Base-by-base conservation (phyloP, 2,113 vertebrate genomes). In the Gulo gulo region DNA sequence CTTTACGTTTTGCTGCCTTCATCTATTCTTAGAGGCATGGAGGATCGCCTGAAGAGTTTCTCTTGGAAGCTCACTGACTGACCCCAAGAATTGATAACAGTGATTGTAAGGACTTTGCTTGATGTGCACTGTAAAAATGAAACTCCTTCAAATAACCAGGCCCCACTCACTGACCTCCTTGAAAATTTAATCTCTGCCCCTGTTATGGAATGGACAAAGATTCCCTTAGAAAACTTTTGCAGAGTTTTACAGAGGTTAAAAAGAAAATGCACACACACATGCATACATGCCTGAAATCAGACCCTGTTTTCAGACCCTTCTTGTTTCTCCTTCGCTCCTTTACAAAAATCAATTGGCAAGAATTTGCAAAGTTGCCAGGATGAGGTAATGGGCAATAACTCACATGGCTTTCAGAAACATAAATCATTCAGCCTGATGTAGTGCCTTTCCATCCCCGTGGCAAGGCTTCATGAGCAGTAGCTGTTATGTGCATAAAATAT, bases 321-420 rank as follows among this genome's bases (percentile, higher is more conserved):
- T 79, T 92, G 50, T 93, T 96, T 96, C 84, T 94, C 61, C 59
- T 87, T 95, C 39, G 96, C 39, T 87, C 61, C n/a, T 96, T 95
- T 97, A 81, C 73, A 86, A 97, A 97, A 97, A 69, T 92, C 94
- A 94, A 63, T 63, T 92, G 94, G 73, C 65, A 73, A 93, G 89
- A 95, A 82, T 87, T 78, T 94, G 88, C 91, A 47, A 34, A 91
- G 90, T 92, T 92, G 74, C 92, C 61, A 93, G 81, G 50, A 79
- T 96, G 84, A 94, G 65, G 93, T 97, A 79, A 95, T 93, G 93
- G 71, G 36, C 93, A 85, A 47, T 95, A 95, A 96, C 29, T 92
- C 96, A 97, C 0, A 12, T 67, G 85, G 84, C 94, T 83, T 91
- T 92, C 91, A 71, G 94, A 91, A 88, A 67, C 57, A 76, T 92